Evolutionary conservation across 23 tunicate species (phyloP).

Genomic region (Ciona savignyi): DNA sequence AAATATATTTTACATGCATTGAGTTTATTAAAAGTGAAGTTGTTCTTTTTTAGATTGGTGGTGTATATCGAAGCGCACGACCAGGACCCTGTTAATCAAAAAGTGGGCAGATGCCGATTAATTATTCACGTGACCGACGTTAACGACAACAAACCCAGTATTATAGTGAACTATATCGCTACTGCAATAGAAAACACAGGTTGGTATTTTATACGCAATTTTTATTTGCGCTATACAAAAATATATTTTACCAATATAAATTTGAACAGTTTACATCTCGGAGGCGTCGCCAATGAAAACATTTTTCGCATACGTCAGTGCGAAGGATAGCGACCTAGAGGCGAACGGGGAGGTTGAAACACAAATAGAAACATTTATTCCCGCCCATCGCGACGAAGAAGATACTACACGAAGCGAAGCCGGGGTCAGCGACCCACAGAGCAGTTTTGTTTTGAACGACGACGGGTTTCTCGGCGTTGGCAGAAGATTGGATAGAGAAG

Average conservation of each 20-base stretch:
- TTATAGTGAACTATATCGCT: conserved; percentile 20
- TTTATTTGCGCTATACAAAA: neutral
- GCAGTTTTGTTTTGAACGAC: conserved; percentile 22
- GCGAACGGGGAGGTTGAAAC: conserved; percentile 39
- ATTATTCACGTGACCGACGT: conserved; percentile 54
- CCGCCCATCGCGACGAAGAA: neutral
- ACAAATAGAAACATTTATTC: conserved; percentile 1
- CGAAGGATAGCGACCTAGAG: conserved; percentile 46
- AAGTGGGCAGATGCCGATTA: conserved; percentile 30
- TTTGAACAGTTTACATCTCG: conserved; percentile 60
- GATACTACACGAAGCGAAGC: neutral
- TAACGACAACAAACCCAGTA: conserved; percentile 49
- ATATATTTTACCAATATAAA: too few relatives aligned
- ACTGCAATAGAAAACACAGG: conserved; percentile 20
- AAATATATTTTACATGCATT: too few relatives aligned
- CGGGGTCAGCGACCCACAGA: neutral
- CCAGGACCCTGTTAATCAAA: conserved; percentile 5
- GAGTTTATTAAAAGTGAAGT: neutral
- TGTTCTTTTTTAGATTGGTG: conserved; percentile 1
- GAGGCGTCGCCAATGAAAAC: conserved; percentile 30
- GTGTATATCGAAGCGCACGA: conserved; percentile 54
- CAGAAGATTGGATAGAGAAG: conserved; percentile 37
- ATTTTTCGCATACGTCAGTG: conserved; percentile 32
- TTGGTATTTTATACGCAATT: conserved; percentile 1
- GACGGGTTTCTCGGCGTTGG: conserved; percentile 38